These are phyloP conservation scores for Saccostrea glomerata DNA, from an alignment of 1,140 invertebrate species.

Conservation along the genomic window DNA sequence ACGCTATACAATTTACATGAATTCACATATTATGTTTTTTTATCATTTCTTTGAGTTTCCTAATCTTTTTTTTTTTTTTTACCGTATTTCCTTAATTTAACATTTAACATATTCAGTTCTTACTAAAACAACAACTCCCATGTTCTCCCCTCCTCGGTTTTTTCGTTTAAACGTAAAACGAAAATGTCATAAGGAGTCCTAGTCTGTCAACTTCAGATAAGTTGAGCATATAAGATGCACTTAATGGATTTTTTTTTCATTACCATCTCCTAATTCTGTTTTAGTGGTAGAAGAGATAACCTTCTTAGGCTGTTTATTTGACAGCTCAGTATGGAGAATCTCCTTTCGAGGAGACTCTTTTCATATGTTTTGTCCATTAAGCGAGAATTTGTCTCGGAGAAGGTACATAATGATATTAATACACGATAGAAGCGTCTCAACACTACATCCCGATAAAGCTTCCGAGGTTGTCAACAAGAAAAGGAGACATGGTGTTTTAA, in stretches of 20 bases:
- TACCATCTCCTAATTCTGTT: neutral
- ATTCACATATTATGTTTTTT: no score
- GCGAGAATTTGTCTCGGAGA: neutral
- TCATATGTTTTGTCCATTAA: slow-evolving; percentile 4
- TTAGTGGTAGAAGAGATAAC: neutral
- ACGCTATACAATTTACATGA: no score
- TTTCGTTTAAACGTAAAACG: neutral
- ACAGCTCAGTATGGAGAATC: neutral
- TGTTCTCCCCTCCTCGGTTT: neutral
- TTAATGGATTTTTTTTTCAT: neutral
- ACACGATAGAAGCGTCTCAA: neutral
- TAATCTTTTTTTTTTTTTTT: no score
- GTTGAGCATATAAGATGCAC: neutral
- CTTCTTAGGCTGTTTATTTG: neutral
- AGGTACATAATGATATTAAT: slow-evolving; percentile 16
- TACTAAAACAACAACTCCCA: neutral
- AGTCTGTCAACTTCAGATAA: neutral
- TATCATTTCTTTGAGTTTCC: no score
- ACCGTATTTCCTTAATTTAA: no score
- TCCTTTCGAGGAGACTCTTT: neutral
- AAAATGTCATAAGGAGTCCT: neutral
- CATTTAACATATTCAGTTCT: no score
- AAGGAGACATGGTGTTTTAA: neutral
- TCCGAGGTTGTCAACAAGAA: neutral
- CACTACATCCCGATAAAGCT: neutral